Conservation (phyloP, 2,888 invertebrate genomes). For the Pseudococcus jackbeardsleyi region DNA sequence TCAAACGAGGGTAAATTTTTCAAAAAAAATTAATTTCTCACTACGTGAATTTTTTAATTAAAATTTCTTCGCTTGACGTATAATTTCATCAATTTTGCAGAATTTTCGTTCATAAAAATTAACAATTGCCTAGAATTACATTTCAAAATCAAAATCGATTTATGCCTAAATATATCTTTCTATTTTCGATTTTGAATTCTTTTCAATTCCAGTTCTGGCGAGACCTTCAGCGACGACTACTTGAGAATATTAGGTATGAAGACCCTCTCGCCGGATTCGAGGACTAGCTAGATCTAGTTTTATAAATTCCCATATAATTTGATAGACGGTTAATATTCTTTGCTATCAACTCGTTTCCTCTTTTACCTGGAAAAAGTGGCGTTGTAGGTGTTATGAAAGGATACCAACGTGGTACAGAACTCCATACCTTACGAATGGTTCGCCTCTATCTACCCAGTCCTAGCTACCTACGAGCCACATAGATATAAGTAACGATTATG, state of each 20-base stretch:
- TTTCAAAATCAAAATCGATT: too few relatives aligned
- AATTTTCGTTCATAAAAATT: too few relatives aligned
- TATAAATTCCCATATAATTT: constrained; percentile 43
- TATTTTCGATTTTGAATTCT: too few relatives aligned
- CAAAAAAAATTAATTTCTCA: too few relatives aligned
- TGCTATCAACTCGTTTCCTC: constrained; percentile 38
- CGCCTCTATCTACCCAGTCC: background rate
- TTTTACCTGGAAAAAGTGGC: constrained; percentile 48
- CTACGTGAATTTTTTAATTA: too few relatives aligned
- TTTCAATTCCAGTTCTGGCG: background rate
- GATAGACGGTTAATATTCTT: constrained; percentile 30
- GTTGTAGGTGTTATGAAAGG: constrained; percentile 38
- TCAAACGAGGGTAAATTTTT: too few relatives aligned
- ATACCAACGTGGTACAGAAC: background rate
- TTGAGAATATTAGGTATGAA: background rate
- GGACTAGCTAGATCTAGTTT: background rate
- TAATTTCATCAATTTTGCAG: too few relatives aligned
- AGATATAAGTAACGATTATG: background rate
- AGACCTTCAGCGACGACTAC: background rate
- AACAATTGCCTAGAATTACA: too few relatives aligned
- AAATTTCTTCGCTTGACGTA: too few relatives aligned
- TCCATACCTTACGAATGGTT: background rate
- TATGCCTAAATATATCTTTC: too few relatives aligned
- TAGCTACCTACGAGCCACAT: background rate
- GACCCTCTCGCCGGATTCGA: background rate